Percentiles rank a stretch among this genome's conserved stretches.
Conservation (phyloP, 1,140 invertebrate species). For the Halyomorpha halys region DNA sequence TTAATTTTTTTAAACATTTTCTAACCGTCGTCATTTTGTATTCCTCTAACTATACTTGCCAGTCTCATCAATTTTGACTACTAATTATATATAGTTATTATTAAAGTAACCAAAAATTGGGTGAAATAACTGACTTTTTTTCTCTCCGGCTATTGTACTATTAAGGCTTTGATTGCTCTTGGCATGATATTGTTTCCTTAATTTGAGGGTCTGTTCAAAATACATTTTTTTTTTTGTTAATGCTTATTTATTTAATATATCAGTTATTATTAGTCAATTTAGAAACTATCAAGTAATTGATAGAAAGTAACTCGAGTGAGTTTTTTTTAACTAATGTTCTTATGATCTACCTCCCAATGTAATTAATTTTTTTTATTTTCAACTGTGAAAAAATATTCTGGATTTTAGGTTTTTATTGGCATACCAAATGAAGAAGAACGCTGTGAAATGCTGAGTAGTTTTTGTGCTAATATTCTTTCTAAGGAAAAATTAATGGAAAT, state of each 20-base stretch:
- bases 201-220: no score
- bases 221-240: neutral
- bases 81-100: no score
- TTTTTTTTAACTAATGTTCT: conserved; percentile 34
- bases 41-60: no score
- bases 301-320: conserved; percentile 5
- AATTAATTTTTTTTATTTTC: conserved; percentile 33
- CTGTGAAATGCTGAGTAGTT: conserved; percentile 38
- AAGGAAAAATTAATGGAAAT: conserved; percentile 32
- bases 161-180: no score
- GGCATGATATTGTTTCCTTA: no score
- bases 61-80: no score
- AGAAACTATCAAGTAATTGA: conserved; percentile 15
- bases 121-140: no score
- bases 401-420: conserved; percentile 54
- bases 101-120: no score
- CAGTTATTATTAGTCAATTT: neutral
- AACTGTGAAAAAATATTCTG: conserved; percentile 34
- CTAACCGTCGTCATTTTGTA: no score
- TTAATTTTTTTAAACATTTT: no score
- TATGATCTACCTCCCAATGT: conserved; percentile 35
- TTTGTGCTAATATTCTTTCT: conserved; percentile 22
- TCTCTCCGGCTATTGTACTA: no score
- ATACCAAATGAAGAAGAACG: conserved; percentile 53
- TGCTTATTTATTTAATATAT: neutral